phyloP scores from a whole-genome alignment of 2,797 vertebrate species.

The Phyllotis vaccarum region DNA sequence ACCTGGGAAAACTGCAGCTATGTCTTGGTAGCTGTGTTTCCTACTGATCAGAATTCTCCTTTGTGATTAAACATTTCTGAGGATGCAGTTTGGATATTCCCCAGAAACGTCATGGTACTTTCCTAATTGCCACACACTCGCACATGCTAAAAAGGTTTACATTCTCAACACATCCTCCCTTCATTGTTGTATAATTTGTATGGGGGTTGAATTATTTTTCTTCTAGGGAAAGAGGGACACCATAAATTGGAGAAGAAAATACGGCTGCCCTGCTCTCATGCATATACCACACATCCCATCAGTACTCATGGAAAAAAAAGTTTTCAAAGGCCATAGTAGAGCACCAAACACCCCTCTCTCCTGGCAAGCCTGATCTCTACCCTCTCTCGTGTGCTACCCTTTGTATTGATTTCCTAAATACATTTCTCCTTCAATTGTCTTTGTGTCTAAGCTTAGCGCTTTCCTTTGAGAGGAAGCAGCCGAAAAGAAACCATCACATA shows the following conservation, averaged over 20 bases:
- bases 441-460: not conserved
- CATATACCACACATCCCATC: not conserved
- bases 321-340: not conserved
- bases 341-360: not conserved
- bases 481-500: not conserved
- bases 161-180: not conserved
- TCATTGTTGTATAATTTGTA: not conserved
- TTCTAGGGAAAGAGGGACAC: not conserved
- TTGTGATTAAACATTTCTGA: not conserved
- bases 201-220: not conserved
- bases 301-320: not conserved
- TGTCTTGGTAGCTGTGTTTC: not conserved
- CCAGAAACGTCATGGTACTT: not conserved
- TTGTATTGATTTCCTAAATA: not conserved
- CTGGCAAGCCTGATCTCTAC: no score
- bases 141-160: not conserved
- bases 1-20: not conserved
- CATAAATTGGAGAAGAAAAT: not conserved
- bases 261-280: not conserved
- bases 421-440: not conserved
- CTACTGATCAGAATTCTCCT: not conserved
- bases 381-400: no score
- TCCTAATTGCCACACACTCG: not conserved
- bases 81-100: not conserved
- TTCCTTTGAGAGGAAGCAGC: not conserved